Conservation (phyloP, 2,797 vertebrate genomes). For the Discoglossus pictus region DNA sequence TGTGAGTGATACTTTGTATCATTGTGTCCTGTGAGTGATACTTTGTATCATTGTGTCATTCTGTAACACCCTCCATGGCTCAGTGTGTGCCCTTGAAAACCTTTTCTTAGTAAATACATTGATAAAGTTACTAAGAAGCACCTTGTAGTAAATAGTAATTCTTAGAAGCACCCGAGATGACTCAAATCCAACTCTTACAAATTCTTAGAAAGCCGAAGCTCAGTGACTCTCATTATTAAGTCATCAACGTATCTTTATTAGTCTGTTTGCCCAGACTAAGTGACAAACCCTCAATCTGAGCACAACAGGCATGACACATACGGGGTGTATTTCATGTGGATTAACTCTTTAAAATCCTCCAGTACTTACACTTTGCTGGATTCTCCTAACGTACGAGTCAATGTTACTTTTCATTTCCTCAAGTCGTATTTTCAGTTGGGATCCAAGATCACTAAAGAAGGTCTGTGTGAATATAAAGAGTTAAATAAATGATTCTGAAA, state of each 20-base stretch:
- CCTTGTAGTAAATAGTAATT: neutral
- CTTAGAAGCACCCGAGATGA: slow-evolving; percentile 14
- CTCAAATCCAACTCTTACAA: neutral
- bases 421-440: slow-evolving; percentile 65
- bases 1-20: no score
- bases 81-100: neutral
- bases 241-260: no score
- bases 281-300: no score
- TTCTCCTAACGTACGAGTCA: slow-evolving; percentile 64
- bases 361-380: slow-evolving; percentile 70
- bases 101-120: slow-evolving; percentile 21
- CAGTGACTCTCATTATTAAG: neutral
- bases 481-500: neutral
- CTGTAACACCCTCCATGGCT: no score
- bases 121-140: slow-evolving; percentile 8
- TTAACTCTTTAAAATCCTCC: no score
- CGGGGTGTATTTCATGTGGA: no score
- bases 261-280: no score
- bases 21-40: no score
- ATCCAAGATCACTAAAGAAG: slow-evolving; percentile 64
- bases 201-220: slow-evolving; percentile 13
- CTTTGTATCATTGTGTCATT: no score
- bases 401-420: slow-evolving; percentile 68
- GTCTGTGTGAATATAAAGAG: slow-evolving; percentile 60
- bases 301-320: no score